A percentile compares a stretch with the other conserved stretches of the same genome.
These are phyloP conservation scores for Drosophila rufa DNA, from an alignment of 1,140 invertebrate species.

Conservation along the genomic window DNA sequence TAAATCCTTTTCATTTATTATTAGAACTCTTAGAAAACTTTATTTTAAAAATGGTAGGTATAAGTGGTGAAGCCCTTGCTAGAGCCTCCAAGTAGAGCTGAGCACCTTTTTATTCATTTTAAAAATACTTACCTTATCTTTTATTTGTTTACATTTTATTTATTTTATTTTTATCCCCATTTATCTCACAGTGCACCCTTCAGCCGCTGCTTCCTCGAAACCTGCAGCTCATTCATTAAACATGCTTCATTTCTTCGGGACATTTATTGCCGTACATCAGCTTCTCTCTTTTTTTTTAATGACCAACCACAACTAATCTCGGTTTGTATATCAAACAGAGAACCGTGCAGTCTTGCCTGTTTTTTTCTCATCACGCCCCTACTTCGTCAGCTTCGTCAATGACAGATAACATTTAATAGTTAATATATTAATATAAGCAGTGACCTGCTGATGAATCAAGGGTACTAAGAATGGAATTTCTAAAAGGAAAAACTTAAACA, in stretches of 20 bases:
- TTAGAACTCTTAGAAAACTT: too few species aligned
- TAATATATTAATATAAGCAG: constrained; percentile 4
- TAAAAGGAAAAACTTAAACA: not conserved
- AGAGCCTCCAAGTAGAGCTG: too few species aligned
- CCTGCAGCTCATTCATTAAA: constrained; percentile 55
- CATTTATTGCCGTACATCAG: constrained; percentile 68
- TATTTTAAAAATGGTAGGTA: too few species aligned
- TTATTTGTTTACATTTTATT: not conserved
- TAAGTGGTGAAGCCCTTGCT: too few species aligned
- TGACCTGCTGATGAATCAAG: constrained; percentile 14
- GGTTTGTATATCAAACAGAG: constrained; percentile 62
- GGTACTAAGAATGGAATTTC: not conserved
- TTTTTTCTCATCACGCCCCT: constrained; percentile 2
- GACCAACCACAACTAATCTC: constrained; percentile 53
- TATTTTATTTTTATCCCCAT: not conserved
- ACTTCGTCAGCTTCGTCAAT: constrained; percentile 7
- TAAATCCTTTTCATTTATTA: too few species aligned
- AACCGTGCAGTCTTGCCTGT: constrained; percentile 10
- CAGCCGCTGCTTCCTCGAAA: constrained; percentile 15
- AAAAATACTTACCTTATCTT: not conserved
- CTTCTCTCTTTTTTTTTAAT: constrained; percentile 33
- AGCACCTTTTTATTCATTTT: too few species aligned
- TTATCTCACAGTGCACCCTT: not conserved
- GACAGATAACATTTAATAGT: constrained; percentile 6
- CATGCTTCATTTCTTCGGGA: constrained; percentile 67